Evolutionary conservation across 1,140 invertebrate genomes (phyloP).

Genomic region (Apolygus lucorum): DNA sequence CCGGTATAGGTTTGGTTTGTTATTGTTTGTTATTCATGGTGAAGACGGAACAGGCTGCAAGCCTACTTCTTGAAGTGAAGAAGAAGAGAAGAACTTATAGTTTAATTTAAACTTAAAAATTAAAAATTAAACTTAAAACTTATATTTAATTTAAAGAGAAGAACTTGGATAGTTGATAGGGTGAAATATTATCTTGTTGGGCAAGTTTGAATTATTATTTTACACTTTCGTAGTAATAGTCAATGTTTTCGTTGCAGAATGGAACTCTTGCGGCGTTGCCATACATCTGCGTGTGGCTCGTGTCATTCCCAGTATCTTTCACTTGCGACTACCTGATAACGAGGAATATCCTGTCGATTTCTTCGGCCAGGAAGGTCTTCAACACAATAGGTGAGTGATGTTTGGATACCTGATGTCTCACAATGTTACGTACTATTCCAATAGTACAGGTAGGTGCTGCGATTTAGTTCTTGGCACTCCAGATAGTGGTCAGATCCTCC

Average conservation of each 20-base stretch:
- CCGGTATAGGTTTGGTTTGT: too few species aligned
- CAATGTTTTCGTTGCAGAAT: slow-evolving; percentile 40
- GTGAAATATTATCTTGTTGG: too few species aligned
- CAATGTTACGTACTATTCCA: too few species aligned
- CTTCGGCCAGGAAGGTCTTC: slow-evolving; percentile 10
- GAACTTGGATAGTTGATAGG: not conserved
- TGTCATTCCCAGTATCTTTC: slow-evolving; percentile 55
- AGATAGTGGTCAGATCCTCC: too few species aligned
- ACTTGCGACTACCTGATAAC: slow-evolving; percentile 47
- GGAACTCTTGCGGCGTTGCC: slow-evolving; percentile 66
- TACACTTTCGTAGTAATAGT: too few species aligned
- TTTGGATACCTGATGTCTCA: too few species aligned
- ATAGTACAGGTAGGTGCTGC: too few species aligned
- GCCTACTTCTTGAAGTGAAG: too few species aligned
- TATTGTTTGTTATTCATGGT: too few species aligned
- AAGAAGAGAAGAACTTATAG: not conserved
- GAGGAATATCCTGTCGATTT: slow-evolving; percentile 7
- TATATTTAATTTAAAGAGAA: not conserved
- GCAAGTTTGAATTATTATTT: too few species aligned
- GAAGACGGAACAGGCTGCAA: too few species aligned
- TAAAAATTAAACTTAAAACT: not conserved
- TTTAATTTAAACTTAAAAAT: not conserved
- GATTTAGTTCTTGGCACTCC: too few species aligned
- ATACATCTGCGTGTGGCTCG: slow-evolving; percentile 60
- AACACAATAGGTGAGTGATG: slow-evolving; percentile 47